Evolutionary conservation across 2,797 vertebrate genomes (phyloP), one percentile per base, ranked within the genome.

Genomic region (Aeoliscus strigatus): DNA sequence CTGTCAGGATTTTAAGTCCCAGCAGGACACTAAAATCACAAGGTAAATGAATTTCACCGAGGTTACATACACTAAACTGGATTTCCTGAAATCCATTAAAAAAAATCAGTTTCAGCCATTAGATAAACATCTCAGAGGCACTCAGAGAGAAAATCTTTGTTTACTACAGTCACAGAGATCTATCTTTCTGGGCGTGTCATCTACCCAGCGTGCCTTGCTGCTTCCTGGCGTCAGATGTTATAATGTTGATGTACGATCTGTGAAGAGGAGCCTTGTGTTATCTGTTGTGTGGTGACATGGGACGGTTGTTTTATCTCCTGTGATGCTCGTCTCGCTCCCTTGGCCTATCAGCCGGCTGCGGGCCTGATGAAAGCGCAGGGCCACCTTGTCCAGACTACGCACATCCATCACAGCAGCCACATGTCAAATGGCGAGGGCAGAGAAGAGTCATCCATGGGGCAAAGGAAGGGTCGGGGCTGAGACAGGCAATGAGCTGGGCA

Each of bases 231-330:
- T 83, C 79, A 60, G 60, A 49, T 25, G 55, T 61, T 59, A 60
- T 88, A 85, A 88, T 67, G 83, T 68, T 87, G 86, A 88, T 88
- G 78, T 80, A 89, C 46, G 82, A 82, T 37, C 70, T 85, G 87
- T 83, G 83, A 86, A 85, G 77, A 60, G 55, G 59, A 64, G 54
- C 51, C 69, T 67, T 60, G 71, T 82, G 84, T 84, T 82, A 86
- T 83, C 81, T 84, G 61, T 70, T 9, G 54, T 35, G 46, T 39
- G 71, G 79, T 80, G 80, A 85, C 84, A 73, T 53, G 65, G 71
- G 73, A 74, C 58, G 75, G 71, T 79, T 79, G 79, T 82, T 84
- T 84, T 83, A 84, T 87, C 81, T 83, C 64, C 55, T 10, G 66
- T 36, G 65, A 54, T 36, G 60, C 60, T 56, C 51, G 17, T 9